Evolutionary conservation across 2,797 vertebrate genomes (phyloP).

Genomic region (Poeciliopsis turneri): DNA sequence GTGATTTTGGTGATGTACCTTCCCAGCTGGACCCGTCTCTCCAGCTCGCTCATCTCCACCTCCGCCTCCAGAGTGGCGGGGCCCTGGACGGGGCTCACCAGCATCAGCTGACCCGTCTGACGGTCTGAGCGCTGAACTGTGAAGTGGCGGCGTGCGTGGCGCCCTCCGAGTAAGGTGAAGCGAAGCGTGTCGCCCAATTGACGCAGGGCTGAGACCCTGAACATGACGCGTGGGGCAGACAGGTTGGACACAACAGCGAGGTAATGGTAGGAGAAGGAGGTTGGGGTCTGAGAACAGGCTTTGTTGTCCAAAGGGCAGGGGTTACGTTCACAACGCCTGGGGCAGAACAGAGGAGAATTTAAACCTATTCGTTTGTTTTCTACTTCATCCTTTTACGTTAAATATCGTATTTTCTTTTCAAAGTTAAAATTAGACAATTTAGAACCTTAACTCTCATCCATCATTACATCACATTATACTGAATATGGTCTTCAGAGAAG

Average conservation of each 20-base stretch:
- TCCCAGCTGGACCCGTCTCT: slow-evolving; percentile 81
- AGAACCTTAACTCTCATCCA: neutral
- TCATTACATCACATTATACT: neutral
- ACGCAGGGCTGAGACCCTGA: slow-evolving; percentile 86
- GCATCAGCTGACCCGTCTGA: slow-evolving; percentile 86
- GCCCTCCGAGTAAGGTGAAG: slow-evolving; percentile 81
- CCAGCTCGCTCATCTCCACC: slow-evolving; percentile 90
- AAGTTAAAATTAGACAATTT: neutral
- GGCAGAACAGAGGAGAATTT: slow-evolving; percentile 14
- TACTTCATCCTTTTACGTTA: neutral
- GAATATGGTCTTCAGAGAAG: neutral
- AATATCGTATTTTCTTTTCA: neutral
- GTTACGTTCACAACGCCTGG: slow-evolving; percentile 89
- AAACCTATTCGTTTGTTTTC: neutral
- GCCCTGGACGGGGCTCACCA: slow-evolving; percentile 82
- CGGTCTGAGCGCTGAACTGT: slow-evolving; percentile 82
- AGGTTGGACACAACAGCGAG: slow-evolving; percentile 87
- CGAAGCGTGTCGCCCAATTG: slow-evolving; percentile 84
- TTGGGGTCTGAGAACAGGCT: slow-evolving; percentile 83
- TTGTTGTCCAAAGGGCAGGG: slow-evolving; percentile 86
- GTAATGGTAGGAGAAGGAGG: slow-evolving; percentile 89
- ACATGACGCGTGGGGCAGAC: slow-evolving; percentile 84
- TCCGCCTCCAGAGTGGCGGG: slow-evolving; percentile 84
- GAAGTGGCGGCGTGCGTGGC: slow-evolving; percentile 78
- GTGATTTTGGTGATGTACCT: slow-evolving; percentile 89